Conservation (phyloP, 2,113 vertebrate genomes). For the Mesitornis unicolor region DNA sequence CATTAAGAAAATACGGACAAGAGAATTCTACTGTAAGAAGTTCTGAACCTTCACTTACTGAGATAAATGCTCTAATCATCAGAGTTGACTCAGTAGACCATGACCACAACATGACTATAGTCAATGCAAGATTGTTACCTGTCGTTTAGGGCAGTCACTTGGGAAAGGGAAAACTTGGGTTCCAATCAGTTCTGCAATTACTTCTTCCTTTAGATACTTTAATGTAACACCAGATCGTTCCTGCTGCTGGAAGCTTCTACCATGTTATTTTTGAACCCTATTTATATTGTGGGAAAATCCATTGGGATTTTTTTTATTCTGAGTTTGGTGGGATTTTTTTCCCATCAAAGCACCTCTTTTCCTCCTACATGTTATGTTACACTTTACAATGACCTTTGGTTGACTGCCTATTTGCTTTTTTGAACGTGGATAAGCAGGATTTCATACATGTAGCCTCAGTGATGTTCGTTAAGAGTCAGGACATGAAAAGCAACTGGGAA, state of each 20-base stretch:
- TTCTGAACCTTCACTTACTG: not conserved
- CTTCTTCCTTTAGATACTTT: not conserved
- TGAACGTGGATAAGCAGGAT: not conserved
- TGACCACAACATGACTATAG: not conserved
- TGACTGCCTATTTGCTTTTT: not conserved
- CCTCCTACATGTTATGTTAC: not conserved
- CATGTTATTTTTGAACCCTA: not conserved
- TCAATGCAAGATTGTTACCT: not conserved
- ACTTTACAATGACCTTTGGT: not conserved
- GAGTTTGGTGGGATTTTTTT: not conserved
- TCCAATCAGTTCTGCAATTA: not conserved
- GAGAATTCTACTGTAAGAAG: not conserved
- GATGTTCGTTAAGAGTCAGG: not conserved
- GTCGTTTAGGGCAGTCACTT: not conserved
- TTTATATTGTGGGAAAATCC: not conserved
- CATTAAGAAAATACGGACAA: not conserved
- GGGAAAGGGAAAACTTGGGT: not conserved
- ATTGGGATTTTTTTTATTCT: not conserved
- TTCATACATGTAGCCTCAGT: not conserved
- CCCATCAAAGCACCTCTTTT: not conserved
- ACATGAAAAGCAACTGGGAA: not conserved
- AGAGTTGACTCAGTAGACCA: not conserved
- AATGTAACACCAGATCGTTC: not conserved
- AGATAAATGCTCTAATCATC: not conserved
- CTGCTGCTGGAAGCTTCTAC: not conserved